Evolutionary conservation across 2,888 invertebrate species (phyloP), one percentile per base, ranked within the genome.

Genomic region (Epinotia demarniana): DNA sequence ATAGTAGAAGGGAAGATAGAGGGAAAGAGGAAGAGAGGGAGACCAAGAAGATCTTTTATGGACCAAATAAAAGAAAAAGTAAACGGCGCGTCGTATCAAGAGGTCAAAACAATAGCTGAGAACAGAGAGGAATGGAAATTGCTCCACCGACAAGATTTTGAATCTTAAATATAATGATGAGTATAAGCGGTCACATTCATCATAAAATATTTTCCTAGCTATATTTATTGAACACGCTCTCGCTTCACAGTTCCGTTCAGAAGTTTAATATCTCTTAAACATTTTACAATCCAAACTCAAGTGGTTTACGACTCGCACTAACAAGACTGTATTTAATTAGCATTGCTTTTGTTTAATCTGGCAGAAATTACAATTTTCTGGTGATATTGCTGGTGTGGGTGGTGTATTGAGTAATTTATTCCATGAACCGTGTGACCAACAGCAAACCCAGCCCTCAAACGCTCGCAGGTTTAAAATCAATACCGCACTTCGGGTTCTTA

Each of bases 221-320:
- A 11, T 64, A 53, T 16, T 49, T 64, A 64, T 27, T 64, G 8
- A 11, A 6, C 16, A 19, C 23, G 55, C 53, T 66, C 55, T 66
- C 66, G 66, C 66, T 66, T 53, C n/a, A n/a, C 53, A 55, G 33
- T 55, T 49, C 53, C 27, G 53, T 27, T 18, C 18, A 66, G 27
- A n/a, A 33, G 33, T 66, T 53, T n/a, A 66, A 66, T 53, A 53
- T 64, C 49, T 19, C 63, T 49, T 57, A 49, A 19, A 18, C 49
- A n/a, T 9, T 27, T 53, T 66, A 66, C 12, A 53, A 66, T n/a
- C 27, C 33, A 18, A 46, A 46, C 13, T 46, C 19, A 9, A 53
- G 16, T n/a, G 3, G 23, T 66, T 66, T 33, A 53, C 53, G 66
- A 53, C 19, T 27, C n/a, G 66, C 23, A 18, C 63, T 19, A 18